Evolutionary conservation across 1,140 invertebrate species (phyloP), one percentile per base, ranked within the genome.

Genomic region (Drosophila lacteicornis): DNA sequence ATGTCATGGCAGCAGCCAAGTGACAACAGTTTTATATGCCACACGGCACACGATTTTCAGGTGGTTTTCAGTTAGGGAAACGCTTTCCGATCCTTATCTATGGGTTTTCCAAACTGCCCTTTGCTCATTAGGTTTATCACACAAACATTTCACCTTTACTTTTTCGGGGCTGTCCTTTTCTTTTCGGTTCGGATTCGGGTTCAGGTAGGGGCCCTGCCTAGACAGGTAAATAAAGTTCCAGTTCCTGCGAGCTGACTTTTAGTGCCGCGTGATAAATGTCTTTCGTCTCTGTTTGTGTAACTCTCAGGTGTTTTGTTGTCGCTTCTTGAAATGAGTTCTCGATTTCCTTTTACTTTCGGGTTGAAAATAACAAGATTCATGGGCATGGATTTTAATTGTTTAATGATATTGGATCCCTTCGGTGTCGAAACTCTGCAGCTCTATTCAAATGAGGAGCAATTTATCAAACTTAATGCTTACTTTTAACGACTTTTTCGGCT

Each of bases 81-180:
- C 68, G 51, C 46, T 75, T 46, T 38, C 33, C 22, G 73, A 57
- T 75, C 63, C 36, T 47, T 80, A 57, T 75, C 63, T 73, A 33
- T 2, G 2, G 30, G 25, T 62, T 75, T 49, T 68, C 55, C 71
- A 66, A 67, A 80, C 50, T 73, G 69, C 69, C 69, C 59, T 57
- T 53, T 60, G 80, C 84, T 88, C 80, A 88, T 88, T 88, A 90
- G 84, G 66, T 80, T 88, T 88, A 88, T 88, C 84, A 90, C 84
- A 90, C 79, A 83, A 87, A 88, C 77, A 88, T 90, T 88, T 84
- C 78, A 90, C 85, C 80, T 90, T 79, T 66, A 71, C 55, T 75
- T 59, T 70, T 73, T 80, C 70, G 53, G n/a, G 46, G 36, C 42
- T 47, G 46, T 53, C 47, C 50, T 70, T 53, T 46, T 49, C 27